Conservation (phyloP, 2,113 vertebrate genomes). For the Rhagologus leucostigma region DNA sequence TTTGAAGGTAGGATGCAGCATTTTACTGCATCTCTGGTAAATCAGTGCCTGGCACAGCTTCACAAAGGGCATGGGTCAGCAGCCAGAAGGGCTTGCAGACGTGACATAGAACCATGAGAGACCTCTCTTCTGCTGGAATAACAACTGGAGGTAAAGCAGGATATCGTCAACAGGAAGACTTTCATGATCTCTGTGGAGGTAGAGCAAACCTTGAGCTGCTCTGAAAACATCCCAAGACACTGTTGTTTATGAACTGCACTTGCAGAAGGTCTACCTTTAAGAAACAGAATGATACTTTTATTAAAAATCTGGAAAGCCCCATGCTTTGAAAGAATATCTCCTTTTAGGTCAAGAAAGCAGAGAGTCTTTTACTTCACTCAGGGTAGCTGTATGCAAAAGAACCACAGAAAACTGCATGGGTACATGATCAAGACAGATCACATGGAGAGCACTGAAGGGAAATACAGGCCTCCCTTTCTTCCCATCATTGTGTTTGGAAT, state of each 20-base stretch:
- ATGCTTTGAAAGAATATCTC: neutral
- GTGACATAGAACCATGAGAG: neutral
- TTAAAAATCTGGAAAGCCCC: neutral
- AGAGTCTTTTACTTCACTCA: neutral
- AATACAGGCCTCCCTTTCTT: conserved; percentile 14
- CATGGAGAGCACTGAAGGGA: neutral
- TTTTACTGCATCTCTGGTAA: neutral
- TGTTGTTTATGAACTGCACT: neutral
- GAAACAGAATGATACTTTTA: neutral
- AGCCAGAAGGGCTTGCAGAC: neutral
- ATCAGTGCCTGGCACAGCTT: neutral
- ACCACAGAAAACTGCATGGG: neutral
- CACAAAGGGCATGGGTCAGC: neutral
- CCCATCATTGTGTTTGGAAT: conserved; percentile 47
- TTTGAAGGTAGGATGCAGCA: neutral
- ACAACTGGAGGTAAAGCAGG: neutral
- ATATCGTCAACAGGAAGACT: neutral
- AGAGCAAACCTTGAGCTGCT: neutral
- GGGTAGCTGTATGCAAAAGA: neutral
- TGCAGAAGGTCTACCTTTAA: neutral
- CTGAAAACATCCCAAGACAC: neutral
- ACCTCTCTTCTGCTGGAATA: neutral
- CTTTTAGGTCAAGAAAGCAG: neutral
- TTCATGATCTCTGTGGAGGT: neutral
- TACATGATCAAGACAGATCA: neutral